Evolutionary conservation across 2,113 vertebrate species (phyloP), one percentile per base, ranked within the genome.

Genomic region (Numida meleagris): DNA sequence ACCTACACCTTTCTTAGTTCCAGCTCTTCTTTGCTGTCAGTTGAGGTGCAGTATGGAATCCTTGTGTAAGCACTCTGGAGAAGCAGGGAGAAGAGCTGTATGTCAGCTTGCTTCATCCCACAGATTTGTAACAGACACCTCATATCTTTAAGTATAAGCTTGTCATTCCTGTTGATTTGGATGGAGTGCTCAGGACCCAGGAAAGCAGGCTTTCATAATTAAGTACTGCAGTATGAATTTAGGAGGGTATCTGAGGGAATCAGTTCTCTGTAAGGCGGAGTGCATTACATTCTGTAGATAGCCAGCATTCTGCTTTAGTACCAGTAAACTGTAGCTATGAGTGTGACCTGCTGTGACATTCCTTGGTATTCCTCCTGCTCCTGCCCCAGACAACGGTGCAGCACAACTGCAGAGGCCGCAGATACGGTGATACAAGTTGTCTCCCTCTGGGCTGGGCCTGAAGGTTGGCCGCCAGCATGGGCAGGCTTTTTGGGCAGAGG

Each of bases 371-470:
- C 42, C 34, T 27, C 5, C 18, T 43, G 63, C 27, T 42, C 42
- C 40, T 21, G 9, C 19, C 59, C 40, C 29, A 33, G 40, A 66
- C 8, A 33, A 19, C 14, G 33, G 4, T 45, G 21, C 4, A 4
- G 12, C 0, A 0, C 0, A 4, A 36, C 34, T 57, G 29, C 53
- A 57, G 55, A 33, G 36, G 57, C 34, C 31, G 12, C 14, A 63
- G 51, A 16, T 2, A 19, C 31, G 33, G 33, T 0, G 0, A 13
- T 14, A 12, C 4, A 3, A 0, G 0, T 66, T 23, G 19, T 42
- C 62, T 65, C 6, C 0, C 27, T 12, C 34, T 24, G 38, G 43
- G 58, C 48, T 82, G 12, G 12, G 59, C 40, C 33, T 58, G n/a
- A 11, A 53, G 29, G 18, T 17, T 14, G 19, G 36, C 15, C 16